These are phyloP conservation scores for Alligator sinensis DNA, from an alignment of 2,113 vertebrate species.

Conservation along the genomic window DNA sequence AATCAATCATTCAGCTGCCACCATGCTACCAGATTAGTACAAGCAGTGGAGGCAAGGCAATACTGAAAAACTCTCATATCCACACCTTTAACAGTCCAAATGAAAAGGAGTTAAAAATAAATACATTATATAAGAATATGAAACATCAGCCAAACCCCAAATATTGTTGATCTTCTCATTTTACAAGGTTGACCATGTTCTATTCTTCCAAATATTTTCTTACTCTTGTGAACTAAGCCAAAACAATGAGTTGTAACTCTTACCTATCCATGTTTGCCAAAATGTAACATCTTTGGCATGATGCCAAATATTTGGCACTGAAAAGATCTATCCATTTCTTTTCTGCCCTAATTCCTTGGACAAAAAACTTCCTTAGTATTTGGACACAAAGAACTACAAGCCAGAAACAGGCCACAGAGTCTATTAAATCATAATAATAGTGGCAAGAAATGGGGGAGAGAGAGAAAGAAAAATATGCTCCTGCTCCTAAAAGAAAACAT, in stretches of 20 bases:
- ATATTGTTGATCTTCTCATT: not conserved
- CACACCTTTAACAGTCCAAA: not conserved
- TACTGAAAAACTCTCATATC: conserved; percentile 20
- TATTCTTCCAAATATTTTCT: not conserved
- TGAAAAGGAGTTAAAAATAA: not conserved
- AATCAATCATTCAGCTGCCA: not conserved
- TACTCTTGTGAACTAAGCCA: not conserved
- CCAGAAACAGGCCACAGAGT: not conserved
- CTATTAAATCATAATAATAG: not conserved
- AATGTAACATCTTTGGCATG: not conserved
- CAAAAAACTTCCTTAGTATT: not conserved
- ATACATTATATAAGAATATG: not conserved
- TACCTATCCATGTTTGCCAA: too few species aligned
- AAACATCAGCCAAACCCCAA: not conserved
- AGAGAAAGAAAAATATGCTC: not conserved
- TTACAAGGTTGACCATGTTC: not conserved
- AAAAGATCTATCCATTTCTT: not conserved
- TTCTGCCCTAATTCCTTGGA: not conserved
- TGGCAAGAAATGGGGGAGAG: not conserved
- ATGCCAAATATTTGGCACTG: not conserved
- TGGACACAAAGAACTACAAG: not conserved
- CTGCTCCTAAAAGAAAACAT: not conserved
- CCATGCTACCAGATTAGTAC: not conserved
- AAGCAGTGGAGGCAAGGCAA: not conserved
- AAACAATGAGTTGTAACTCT: not conserved